Evolutionary conservation across 2,113 vertebrate species (phyloP).

Genomic region (Thunnus maccoyii): DNA sequence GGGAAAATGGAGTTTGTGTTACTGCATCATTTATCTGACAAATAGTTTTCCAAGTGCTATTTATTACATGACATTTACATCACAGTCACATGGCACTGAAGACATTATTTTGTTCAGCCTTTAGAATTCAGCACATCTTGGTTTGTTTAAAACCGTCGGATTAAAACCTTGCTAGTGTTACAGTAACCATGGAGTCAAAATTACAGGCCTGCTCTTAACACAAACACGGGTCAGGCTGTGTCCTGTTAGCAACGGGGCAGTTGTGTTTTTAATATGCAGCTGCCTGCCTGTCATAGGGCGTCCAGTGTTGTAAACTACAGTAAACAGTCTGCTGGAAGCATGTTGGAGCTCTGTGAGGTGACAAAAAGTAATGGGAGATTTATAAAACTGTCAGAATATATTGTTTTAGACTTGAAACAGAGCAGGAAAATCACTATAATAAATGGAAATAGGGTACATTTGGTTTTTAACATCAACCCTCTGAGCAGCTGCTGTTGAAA

Average conservation of each 20-base stretch:
- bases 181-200: slow-evolving; percentile 60
- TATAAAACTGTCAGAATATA: slow-evolving; percentile 2
- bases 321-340: slow-evolving; percentile 43
- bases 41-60: neutral
- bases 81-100: neutral
- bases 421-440: neutral
- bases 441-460: too few species aligned
- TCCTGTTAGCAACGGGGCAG: slow-evolving; percentile 34
- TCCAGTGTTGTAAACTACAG: slow-evolving; percentile 58
- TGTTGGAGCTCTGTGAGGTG: neutral
- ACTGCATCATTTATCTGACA: neutral
- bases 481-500: neutral
- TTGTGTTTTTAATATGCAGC: slow-evolving; percentile 59
- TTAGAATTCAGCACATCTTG: slow-evolving; percentile 31
- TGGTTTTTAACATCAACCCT: too few species aligned
- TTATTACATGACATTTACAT: slow-evolving; percentile 1
- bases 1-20: neutral
- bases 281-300: slow-evolving; percentile 55
- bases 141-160: slow-evolving; percentile 49
- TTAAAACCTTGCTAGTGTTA: slow-evolving; percentile 40
- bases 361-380: neutral
- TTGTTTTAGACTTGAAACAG: neutral
- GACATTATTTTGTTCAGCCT: slow-evolving; percentile 12
- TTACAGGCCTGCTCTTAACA: slow-evolving; percentile 53
- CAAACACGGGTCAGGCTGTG: slow-evolving; percentile 60